phyloP scores from a whole-genome alignment of 2,113 vertebrate species.

The Hylia prasina region DNA sequence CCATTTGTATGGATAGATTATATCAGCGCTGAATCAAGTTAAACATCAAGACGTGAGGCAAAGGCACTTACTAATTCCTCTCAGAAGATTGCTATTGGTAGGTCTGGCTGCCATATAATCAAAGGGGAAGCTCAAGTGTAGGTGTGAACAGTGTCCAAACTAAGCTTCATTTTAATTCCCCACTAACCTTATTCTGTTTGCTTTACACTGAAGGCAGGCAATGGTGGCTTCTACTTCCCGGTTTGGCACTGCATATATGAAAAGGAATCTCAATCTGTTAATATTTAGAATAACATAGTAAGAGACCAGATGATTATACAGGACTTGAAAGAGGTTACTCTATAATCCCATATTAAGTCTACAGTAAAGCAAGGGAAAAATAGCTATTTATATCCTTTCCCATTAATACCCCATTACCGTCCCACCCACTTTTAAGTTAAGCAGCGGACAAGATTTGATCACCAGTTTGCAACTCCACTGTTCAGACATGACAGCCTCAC shows the following conservation, averaged over 20 bases:
- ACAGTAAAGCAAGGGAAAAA: not conserved
- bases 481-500: not conserved
- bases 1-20: not conserved
- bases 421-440: not conserved
- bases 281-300: not conserved
- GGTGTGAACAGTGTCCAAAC: not conserved
- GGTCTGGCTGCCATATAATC: not conserved
- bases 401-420: not conserved
- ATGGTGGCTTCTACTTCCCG: not conserved
- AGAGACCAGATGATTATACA: not conserved
- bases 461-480: not conserved
- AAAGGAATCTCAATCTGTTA: not conserved
- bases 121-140: not conserved
- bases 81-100: not conserved
- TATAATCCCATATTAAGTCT: not conserved
- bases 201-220: not conserved
- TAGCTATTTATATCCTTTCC: not conserved
- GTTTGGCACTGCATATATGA: not conserved
- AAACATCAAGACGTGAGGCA: not conserved
- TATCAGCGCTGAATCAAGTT: accelerated
- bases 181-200: not conserved
- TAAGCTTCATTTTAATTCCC: not conserved
- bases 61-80: not conserved
- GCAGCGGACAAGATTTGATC: not conserved
- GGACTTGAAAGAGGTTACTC: not conserved